These are phyloP conservation scores for Dryococelus australis DNA, from an alignment of 2,888 invertebrate genomes.

Conservation along the genomic window DNA sequence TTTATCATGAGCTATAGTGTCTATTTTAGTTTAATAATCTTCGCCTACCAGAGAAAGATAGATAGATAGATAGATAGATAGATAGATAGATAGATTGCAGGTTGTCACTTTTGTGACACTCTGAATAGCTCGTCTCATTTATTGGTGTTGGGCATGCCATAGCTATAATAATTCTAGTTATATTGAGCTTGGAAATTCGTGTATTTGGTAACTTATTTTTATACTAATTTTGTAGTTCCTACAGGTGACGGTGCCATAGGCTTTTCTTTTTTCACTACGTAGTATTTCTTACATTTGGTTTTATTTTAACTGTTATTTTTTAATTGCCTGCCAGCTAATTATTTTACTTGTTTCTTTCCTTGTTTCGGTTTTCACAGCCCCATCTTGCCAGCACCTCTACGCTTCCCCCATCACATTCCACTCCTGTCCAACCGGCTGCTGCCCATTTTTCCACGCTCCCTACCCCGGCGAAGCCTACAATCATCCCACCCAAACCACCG, in stretches of 20 bases:
- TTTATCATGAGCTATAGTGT: not conserved
- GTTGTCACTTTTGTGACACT: too few species aligned
- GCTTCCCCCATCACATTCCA: not conserved
- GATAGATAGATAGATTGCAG: too few species aligned
- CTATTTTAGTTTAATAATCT: not conserved
- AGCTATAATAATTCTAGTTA: not conserved
- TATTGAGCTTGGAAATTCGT: not conserved
- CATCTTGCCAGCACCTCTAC: conserved; percentile 36
- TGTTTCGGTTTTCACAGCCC: conserved; percentile 42
- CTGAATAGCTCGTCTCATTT: not conserved
- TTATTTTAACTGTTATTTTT: conserved; percentile 27
- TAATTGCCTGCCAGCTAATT: conserved; percentile 28
- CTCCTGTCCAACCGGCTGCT: conserved; percentile 7
- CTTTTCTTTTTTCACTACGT: not conserved
- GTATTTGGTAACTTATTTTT: not conserved
- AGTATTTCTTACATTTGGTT: not conserved
- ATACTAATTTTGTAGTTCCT: not conserved
- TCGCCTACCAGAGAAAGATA: not conserved
- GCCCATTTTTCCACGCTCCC: not conserved
- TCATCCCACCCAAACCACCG: not conserved
- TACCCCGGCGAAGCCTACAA: not conserved
- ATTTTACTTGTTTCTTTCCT: conserved; percentile 35
- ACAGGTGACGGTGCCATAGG: not conserved
- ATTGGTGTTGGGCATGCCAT: not conserved
- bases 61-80: too few species aligned